Percentiles rank a stretch among this genome's conserved stretches.
phyloP scores from a whole-genome alignment of 1,140 invertebrate species.

The Notospermus geniculatus region DNA sequence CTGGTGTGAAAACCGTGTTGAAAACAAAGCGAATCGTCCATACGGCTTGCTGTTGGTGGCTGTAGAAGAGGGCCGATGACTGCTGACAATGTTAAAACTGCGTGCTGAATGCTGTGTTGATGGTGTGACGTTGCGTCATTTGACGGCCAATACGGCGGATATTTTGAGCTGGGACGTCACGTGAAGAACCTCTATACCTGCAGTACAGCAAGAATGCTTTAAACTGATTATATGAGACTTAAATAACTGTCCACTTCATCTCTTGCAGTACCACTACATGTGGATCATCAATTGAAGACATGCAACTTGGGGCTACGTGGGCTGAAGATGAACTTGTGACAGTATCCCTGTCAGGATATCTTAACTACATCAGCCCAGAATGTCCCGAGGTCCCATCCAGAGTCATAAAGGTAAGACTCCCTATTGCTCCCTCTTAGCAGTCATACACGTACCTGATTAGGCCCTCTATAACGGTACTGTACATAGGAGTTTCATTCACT shows the following conservation, averaged over 20 bases:
- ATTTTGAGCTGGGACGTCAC: not conserved
- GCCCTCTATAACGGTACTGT: not conserved
- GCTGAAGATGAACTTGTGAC: constrained; percentile 75
- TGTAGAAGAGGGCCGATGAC: too few relatives aligned
- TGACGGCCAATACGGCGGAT: too few relatives aligned
- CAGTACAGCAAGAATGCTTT: not conserved
- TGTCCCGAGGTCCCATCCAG: constrained; percentile 80
- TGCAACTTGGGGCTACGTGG: constrained; percentile 97
- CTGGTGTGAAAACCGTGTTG: too few relatives aligned
- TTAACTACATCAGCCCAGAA: constrained; percentile 89
- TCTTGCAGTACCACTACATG: not conserved
- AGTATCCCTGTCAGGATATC: constrained; percentile 91
- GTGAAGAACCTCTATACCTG: not conserved
- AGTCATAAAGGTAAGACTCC: constrained; percentile 71
- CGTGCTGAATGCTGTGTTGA: too few relatives aligned
- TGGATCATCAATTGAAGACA: constrained; percentile 73
- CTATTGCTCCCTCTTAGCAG: not conserved
- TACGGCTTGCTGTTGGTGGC: too few relatives aligned
- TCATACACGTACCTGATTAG: not conserved
- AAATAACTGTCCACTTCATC: not conserved
- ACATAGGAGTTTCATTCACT: not conserved
- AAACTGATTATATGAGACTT: not conserved
- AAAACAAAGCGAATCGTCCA: too few relatives aligned
- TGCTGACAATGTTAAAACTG: too few relatives aligned
- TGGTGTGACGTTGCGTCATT: too few relatives aligned